These are phyloP conservation scores for Gastracanthus pulcherrimus DNA, from an alignment of 2,888 invertebrate species.

Conservation along the genomic window DNA sequence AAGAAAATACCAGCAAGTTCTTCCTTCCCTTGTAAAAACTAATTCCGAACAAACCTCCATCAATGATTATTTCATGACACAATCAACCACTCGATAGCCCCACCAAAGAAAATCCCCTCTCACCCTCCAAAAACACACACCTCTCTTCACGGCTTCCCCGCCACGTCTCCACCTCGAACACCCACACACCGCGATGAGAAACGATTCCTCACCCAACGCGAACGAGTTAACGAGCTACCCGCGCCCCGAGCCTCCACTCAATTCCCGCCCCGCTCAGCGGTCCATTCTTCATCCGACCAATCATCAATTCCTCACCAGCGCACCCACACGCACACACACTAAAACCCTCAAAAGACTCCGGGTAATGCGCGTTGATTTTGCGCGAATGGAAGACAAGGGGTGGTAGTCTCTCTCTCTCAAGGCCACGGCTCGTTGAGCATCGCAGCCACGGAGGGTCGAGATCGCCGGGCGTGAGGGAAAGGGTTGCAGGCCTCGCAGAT, in stretches of 20 bases:
- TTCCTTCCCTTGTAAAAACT: too few species aligned
- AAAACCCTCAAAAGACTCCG: neutral
- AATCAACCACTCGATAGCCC: too few species aligned
- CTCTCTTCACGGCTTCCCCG: too few species aligned
- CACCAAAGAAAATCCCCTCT: too few species aligned
- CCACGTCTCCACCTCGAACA: too few species aligned
- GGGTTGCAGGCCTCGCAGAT: too few species aligned
- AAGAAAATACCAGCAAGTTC: too few species aligned
- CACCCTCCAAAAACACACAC: too few species aligned
- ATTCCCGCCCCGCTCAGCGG: conserved; percentile 3
- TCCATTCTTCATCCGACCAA: conserved; percentile 45
- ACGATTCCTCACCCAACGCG: neutral
- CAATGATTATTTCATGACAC: too few species aligned
- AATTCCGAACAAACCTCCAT: too few species aligned
- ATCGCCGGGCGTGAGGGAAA: conserved; percentile 69
- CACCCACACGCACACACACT: neutral
- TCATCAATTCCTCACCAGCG: conserved; percentile 36
- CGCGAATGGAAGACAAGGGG: conserved; percentile 47
- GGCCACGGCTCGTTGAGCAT: conserved; percentile 74
- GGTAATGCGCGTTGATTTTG: conserved; percentile 45
- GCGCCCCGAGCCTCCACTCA: neutral
- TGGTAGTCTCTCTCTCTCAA: too few species aligned
- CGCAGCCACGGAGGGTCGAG: conserved; percentile 68
- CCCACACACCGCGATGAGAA: too few species aligned
- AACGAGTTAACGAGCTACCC: conserved; percentile 16